Conservation (phyloP, 2,113 vertebrate species). For the Lanius collurio region DNA sequence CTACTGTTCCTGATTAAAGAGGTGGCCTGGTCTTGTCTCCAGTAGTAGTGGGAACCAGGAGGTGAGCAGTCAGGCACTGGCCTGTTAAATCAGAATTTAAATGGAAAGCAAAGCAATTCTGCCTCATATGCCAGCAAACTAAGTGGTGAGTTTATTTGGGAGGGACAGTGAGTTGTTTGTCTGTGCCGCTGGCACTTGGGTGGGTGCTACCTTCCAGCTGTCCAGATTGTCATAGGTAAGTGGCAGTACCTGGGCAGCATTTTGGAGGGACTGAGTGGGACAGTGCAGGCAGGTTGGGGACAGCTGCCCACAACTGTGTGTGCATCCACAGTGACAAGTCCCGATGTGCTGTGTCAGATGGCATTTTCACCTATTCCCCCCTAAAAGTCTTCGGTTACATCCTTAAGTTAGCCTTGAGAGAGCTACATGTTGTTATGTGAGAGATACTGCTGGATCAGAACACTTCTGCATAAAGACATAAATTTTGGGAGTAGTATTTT, state of each 20-base stretch:
- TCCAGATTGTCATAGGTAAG: fast-evolving
- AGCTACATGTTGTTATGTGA: not conserved
- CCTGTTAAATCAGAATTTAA: not conserved
- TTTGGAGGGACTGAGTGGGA: not conserved
- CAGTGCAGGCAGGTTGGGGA: not conserved
- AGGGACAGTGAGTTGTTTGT: not conserved
- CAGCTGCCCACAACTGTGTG: not conserved
- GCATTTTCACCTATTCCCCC: not conserved
- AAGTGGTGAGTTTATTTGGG: not conserved
- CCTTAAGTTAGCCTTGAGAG: not conserved
- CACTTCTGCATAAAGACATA: not conserved
- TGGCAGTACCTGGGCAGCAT: fast-evolving
- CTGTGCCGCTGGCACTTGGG: not conserved
- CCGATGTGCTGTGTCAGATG: not conserved
- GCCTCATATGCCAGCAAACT: not conserved
- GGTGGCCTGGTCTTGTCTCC: not conserved
- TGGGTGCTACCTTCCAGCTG: not conserved
- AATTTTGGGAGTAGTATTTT: not conserved
- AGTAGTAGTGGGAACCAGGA: not conserved
- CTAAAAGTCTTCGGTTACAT: fast-evolving
- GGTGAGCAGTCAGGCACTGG: not conserved
- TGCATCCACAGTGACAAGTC: fast-evolving
- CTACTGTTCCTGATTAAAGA: not conserved
- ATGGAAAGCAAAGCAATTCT: not conserved
- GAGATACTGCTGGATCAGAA: not conserved